These are phyloP conservation scores for Drosophila murphyi DNA, from an alignment of 1,140 invertebrate genomes.

Conservation along the genomic window DNA sequence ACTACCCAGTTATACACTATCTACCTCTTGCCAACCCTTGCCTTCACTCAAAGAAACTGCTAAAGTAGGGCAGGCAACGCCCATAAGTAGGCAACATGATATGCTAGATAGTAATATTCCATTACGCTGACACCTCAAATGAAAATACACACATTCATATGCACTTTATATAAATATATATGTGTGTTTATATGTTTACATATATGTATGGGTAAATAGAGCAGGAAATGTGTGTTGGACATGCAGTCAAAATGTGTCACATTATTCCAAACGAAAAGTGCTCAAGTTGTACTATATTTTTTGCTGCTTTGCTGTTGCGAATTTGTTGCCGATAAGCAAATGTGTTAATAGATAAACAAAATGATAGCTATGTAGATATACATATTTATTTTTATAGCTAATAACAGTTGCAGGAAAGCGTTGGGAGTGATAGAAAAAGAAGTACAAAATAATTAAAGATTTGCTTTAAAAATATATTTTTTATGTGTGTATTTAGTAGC, in stretches of 20 bases:
- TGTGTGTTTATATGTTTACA: too few species aligned
- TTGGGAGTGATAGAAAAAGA: too few species aligned
- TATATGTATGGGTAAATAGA: not conserved
- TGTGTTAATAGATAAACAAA: not conserved
- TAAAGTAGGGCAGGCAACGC: conserved; percentile 23
- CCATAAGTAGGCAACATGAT: conserved; percentile 55
- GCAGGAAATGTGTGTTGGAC: not conserved
- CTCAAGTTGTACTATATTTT: not conserved
- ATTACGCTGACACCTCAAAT: conserved; percentile 8
- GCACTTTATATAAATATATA: not conserved
- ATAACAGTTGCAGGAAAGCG: too few species aligned
- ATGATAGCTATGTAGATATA: not conserved
- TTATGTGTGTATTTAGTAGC: too few species aligned
- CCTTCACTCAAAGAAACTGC: conserved; percentile 7
- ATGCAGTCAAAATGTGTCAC: not conserved
- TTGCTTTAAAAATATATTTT: too few species aligned
- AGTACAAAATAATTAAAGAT: too few species aligned
- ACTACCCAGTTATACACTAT: not conserved
- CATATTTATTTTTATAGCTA: too few species aligned
- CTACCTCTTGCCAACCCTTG: too few species aligned
- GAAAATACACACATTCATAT: not conserved
- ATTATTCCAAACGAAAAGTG: not conserved
- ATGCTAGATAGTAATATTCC: not conserved
- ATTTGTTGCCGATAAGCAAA: not conserved
- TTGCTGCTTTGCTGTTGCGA: not conserved